Evolutionary conservation across 1,140 invertebrate species (phyloP), one percentile per base, ranked within the genome.

Genomic region (Euschistus heros): DNA sequence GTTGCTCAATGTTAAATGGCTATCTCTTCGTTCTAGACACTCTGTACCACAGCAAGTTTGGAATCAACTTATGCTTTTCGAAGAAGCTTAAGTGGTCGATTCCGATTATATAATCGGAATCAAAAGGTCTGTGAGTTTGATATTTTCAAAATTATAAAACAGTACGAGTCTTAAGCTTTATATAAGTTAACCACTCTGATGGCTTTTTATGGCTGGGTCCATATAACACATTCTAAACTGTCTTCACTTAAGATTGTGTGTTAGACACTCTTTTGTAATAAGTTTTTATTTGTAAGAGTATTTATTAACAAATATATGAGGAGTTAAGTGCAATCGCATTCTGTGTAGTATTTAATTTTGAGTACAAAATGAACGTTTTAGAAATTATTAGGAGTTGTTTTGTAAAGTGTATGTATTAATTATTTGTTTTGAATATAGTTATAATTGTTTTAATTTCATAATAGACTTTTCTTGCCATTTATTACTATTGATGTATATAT

Each of bases 131-230:
- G 20, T 50, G 47, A 50, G n/a, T 50, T 50, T 50, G 47, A 50
- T 13, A 50, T 20, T 22, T 50, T 50, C 24, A 24, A 20, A 20
- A 24, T 24, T 24, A 24, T 57, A 24, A 24, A 26, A 57, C 54
- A 57, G 54, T 57, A 57, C 15, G 24, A 24, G 54, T 57, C 18
- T 18, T 26, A 62, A 66, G 65, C 65, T 66, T 66, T 30, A 62
- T 30, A 20, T 62, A 57, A 64, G 20, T 30, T 50, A 60, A 59
- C 65, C 57, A 57, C 20, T 37, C 27, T 61, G 30, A 61, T 66
- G 65, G 65, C 65, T 66, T 63, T 47, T 50, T 67, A 63, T 59
- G 66, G 66, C 66, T 67, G 66, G 66, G 66, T 67, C 66, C 66
- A 67, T 67, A 63, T 62, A 20, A 63, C 37, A 66, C 60, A 61